Conservation (phyloP, 2,888 invertebrate species). For the Aelia acuminata region DNA sequence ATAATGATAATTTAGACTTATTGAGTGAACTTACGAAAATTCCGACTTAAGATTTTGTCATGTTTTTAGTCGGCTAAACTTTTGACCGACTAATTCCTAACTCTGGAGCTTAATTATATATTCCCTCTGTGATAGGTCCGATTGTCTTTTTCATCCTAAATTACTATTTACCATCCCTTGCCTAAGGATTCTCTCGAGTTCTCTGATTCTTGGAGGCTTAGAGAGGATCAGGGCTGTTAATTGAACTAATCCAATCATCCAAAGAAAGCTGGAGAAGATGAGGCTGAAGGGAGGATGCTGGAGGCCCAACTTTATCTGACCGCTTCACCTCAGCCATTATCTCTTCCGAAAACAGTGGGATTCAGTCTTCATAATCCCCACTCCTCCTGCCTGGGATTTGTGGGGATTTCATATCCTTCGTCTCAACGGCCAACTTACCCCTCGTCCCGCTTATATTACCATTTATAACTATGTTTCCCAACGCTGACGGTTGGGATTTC, state of each 20-base stretch:
- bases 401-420: constrained; percentile 28
- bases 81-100: too few relatives aligned
- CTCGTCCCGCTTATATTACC: constrained; percentile 17
- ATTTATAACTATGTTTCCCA: constrained; percentile 25
- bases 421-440: background rate
- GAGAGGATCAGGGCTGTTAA: background rate
- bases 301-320: constrained; percentile 13
- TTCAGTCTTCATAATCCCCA: constrained; percentile 7
- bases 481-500: background rate
- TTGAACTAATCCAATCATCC: constrained; percentile 29
- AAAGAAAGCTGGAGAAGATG: background rate
- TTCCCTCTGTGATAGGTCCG: too few relatives aligned
- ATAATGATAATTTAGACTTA: too few relatives aligned
- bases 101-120: too few relatives aligned
- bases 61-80: too few relatives aligned
- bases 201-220: background rate
- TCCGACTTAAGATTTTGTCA: too few relatives aligned
- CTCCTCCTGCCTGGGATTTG: constrained; percentile 6
- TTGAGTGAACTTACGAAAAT: too few relatives aligned
- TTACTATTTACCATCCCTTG: background rate
- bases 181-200: background rate
- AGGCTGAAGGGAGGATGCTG: background rate
- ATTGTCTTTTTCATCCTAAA: background rate
- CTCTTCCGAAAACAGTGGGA: constrained; percentile 3
- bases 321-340: background rate